Conservation (phyloP, 2,888 invertebrate genomes). For the Petrolisthes manimaculis region DNA sequence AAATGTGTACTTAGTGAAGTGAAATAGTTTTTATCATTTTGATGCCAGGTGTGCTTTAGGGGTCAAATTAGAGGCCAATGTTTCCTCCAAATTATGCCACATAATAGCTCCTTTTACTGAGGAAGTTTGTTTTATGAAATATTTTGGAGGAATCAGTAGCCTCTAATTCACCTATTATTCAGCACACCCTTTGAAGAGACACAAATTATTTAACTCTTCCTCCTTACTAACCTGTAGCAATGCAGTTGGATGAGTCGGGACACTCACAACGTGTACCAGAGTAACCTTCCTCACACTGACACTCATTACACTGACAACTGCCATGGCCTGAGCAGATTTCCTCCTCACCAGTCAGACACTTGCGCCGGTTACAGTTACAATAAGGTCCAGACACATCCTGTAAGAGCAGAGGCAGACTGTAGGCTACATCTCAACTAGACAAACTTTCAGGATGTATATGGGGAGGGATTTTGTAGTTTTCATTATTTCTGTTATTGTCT, state of each 20-base stretch:
- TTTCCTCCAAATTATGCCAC: too few relatives aligned
- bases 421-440: neutral
- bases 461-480: neutral
- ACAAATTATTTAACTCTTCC: neutral
- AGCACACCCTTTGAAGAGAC: too few relatives aligned
- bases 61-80: too few relatives aligned
- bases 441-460: neutral
- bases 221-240: constrained; percentile 13
- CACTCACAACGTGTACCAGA: constrained; percentile 29
- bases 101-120: too few relatives aligned
- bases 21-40: too few relatives aligned
- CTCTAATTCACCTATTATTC: too few relatives aligned
- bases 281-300: constrained; percentile 31
- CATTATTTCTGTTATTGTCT: neutral
- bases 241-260: constrained; percentile 19
- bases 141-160: too few relatives aligned
- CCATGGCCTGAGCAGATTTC: constrained; percentile 37
- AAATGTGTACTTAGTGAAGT: too few relatives aligned
- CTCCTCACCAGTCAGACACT: neutral
- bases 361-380: constrained; percentile 19
- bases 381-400: neutral
- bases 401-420: neutral
- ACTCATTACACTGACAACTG: constrained; percentile 28
- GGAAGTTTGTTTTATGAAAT: too few relatives aligned
- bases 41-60: too few relatives aligned